Evolutionary conservation across 2,113 vertebrate genomes (phyloP).

Genomic region (Clarias gariepinus): DNA sequence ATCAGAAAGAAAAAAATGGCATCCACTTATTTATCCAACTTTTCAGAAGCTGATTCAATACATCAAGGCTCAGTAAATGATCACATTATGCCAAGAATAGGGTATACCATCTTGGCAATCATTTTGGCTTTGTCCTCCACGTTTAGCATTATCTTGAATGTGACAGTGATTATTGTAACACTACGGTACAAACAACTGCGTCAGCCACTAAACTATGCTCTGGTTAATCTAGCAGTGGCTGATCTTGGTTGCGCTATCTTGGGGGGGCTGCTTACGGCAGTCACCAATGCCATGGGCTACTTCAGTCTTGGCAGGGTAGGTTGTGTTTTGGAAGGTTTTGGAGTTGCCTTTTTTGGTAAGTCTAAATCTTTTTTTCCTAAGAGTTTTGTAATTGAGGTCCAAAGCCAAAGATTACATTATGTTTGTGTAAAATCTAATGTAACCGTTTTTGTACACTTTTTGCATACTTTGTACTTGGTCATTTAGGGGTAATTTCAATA

Average conservation of each 20-base stretch:
- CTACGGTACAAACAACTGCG: conserved; percentile 64
- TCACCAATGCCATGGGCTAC: conserved; percentile 72
- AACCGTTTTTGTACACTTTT: not conserved
- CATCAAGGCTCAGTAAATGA: conserved; percentile 5
- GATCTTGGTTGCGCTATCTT: conserved; percentile 73
- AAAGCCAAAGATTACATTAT: not conserved
- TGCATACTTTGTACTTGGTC: not conserved
- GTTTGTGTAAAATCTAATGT: not conserved
- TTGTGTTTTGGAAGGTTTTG: conserved; percentile 72
- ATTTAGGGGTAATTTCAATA: not conserved
- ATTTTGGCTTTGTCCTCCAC: conserved; percentile 68
- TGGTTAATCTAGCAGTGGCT: conserved; percentile 74
- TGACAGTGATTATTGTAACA: conserved; percentile 69
- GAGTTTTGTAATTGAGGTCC: not conserved
- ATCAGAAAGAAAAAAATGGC: not conserved
- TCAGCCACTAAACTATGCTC: conserved; percentile 72
- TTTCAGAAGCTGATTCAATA: not conserved
- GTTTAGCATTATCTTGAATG: conserved; percentile 67
- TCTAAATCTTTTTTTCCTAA: not conserved
- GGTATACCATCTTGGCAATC: conserved; percentile 65
- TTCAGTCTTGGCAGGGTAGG: conserved; percentile 72
- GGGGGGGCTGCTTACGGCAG: conserved; percentile 68
- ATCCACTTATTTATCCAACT: not conserved
- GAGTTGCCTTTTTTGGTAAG: conserved; percentile 76
- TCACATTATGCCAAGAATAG: conserved; percentile 62